Conservation (phyloP, 2,797 vertebrate genomes). For the Lemur catta region DNA sequence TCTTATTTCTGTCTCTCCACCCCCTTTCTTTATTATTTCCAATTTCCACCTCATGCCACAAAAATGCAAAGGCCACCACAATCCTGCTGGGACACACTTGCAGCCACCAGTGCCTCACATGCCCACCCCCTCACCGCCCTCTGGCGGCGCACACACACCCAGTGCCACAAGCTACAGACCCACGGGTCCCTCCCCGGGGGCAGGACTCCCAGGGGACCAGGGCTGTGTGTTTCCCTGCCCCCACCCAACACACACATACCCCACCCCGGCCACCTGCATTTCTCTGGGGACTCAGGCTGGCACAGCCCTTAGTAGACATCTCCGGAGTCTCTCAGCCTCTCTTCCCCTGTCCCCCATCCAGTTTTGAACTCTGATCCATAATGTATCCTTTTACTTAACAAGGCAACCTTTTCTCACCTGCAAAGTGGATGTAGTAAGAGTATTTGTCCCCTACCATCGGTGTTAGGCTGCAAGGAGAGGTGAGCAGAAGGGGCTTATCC, state of each 20-base stretch:
- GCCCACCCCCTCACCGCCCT: background rate
- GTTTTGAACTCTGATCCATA: background rate
- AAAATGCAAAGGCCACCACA: conserved; percentile 36
- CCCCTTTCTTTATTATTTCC: conserved; percentile 60
- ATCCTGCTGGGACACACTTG: background rate
- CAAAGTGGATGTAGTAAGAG: background rate
- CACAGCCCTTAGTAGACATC: background rate
- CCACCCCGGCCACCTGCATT: background rate
- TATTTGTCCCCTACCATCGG: background rate
- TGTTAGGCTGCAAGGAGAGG: background rate
- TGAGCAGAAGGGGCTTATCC: background rate
- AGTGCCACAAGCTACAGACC: background rate
- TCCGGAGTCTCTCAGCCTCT: background rate
- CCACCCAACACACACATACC: rapidly evolving
- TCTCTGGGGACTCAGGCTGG: background rate
- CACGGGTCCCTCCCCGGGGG: background rate
- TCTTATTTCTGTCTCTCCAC: conserved; percentile 25
- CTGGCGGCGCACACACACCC: background rate
- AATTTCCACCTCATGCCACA: conserved; percentile 54
- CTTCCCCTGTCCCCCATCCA: background rate
- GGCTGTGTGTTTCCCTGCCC: background rate
- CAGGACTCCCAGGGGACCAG: rapidly evolving
- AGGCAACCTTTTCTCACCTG: background rate
- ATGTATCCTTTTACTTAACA: background rate
- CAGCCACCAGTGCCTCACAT: background rate